phyloP scores from a whole-genome alignment of 2,888 invertebrate genomes.

The Lamproptera curius region DNA sequence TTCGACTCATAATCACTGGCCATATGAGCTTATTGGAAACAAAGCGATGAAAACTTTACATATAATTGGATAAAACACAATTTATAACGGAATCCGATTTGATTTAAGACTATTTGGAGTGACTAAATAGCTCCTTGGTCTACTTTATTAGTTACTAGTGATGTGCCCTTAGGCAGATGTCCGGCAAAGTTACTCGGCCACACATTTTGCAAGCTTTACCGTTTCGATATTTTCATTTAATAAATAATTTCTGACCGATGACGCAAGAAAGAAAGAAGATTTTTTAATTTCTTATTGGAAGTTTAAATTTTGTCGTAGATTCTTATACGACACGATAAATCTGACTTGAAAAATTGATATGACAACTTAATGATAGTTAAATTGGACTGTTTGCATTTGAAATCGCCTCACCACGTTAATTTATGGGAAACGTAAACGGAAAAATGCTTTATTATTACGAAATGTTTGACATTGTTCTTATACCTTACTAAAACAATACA shows the following conservation, averaged over 20 bases:
- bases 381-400: background rate
- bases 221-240: background rate
- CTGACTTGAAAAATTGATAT: conserved; percentile 4
- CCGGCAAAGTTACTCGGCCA: conserved; percentile 20
- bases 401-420: background rate
- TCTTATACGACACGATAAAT: conserved; percentile 8
- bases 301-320: background rate
- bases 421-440: too few species aligned
- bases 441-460: too few species aligned
- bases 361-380: background rate
- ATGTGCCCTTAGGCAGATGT: conserved; percentile 35
- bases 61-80: conserved; percentile 28
- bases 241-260: too few species aligned
- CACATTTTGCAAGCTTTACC: background rate
- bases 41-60: conserved; percentile 35
- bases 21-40: conserved; percentile 26
- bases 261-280: too few species aligned
- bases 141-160: conserved; percentile 65
- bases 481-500: too few species aligned
- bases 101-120: conserved; percentile 41
- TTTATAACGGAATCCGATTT: conserved; percentile 29
- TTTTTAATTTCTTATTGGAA: background rate
- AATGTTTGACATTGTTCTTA: too few species aligned
- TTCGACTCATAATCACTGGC: conserved; percentile 34
- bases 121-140: conserved; percentile 51